Conservation (phyloP, 2,113 vertebrate genomes). For the Sitta europaea region DNA sequence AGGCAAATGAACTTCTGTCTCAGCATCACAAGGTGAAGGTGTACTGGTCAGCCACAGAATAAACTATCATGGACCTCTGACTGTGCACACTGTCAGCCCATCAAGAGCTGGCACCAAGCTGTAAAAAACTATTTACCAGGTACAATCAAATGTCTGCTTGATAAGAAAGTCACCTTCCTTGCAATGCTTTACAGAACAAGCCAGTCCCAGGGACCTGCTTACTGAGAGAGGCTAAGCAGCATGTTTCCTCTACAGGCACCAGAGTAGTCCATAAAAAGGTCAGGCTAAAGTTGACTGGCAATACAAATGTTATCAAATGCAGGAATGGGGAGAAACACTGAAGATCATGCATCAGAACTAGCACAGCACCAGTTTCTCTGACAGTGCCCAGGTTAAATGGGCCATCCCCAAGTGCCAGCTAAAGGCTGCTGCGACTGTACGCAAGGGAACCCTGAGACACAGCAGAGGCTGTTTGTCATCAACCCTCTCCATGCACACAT, state of each 20-base stretch:
- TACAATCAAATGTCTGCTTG: background rate
- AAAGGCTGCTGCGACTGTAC: background rate
- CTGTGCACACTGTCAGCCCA: accelerated
- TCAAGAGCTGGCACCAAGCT: background rate
- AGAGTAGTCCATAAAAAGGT: background rate
- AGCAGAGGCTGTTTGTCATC: background rate
- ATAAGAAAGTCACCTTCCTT: background rate
- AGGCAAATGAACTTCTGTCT: background rate
- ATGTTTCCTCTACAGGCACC: background rate
- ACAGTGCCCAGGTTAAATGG: background rate
- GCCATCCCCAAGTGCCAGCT: background rate
- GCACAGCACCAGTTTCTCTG: background rate
- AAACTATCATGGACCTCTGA: background rate
- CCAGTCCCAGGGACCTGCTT: background rate
- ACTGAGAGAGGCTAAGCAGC: background rate
- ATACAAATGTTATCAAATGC: background rate
- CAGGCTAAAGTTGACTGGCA: background rate
- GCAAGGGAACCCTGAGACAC: background rate
- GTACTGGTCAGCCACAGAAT: background rate
- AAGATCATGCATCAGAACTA: background rate
- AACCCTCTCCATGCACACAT: accelerated
- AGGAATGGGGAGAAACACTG: background rate
- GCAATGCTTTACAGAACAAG: background rate
- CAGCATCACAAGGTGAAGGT: background rate
- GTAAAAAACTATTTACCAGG: background rate